Evolutionary conservation across 1,140 invertebrate genomes (phyloP).

Genomic region (Aporrectodea caliginosa): DNA sequence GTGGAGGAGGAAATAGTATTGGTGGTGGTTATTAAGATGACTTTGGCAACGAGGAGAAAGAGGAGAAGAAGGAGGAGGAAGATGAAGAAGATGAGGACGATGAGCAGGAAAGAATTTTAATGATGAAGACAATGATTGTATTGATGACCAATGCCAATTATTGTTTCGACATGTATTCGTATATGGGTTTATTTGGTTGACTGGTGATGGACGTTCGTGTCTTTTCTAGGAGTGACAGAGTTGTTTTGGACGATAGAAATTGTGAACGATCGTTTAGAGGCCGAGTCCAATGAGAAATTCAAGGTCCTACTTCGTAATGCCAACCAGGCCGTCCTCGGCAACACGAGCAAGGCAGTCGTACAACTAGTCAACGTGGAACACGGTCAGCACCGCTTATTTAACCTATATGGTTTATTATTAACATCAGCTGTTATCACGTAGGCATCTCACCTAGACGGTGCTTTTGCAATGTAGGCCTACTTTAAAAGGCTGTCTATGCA

Average conservation of each 20-base stretch:
- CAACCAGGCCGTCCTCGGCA: not conserved
- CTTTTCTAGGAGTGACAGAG: constrained; percentile 38
- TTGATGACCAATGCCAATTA: constrained; percentile 15
- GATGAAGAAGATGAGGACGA: constrained; percentile 15
- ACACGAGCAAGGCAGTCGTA: not conserved
- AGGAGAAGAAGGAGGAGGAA: not conserved
- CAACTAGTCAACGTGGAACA: not conserved
- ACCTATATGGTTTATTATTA: too few relatives aligned
- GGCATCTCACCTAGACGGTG: too few relatives aligned
- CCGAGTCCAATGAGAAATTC: constrained; percentile 17
- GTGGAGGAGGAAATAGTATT: not conserved
- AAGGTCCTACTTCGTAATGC: not conserved
- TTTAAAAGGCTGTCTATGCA: too few relatives aligned
- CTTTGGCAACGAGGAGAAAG: constrained; percentile 9
- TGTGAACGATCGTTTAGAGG: constrained; percentile 40
- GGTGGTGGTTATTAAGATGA: not conserved
- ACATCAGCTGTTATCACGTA: too few relatives aligned
- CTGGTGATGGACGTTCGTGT: not conserved
- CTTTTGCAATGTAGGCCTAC: too few relatives aligned
- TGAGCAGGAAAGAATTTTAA: constrained; percentile 1
- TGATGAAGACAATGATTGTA: constrained; percentile 6
- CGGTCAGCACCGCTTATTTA: not conserved
- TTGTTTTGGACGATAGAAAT: constrained; percentile 43
- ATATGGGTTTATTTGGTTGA: not conserved
- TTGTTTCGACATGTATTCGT: not conserved